Percentiles rank a stretch among this genome's conserved stretches.
Conservation (phyloP, 2,888 invertebrate genomes). For the Mycalesis mineus region DNA sequence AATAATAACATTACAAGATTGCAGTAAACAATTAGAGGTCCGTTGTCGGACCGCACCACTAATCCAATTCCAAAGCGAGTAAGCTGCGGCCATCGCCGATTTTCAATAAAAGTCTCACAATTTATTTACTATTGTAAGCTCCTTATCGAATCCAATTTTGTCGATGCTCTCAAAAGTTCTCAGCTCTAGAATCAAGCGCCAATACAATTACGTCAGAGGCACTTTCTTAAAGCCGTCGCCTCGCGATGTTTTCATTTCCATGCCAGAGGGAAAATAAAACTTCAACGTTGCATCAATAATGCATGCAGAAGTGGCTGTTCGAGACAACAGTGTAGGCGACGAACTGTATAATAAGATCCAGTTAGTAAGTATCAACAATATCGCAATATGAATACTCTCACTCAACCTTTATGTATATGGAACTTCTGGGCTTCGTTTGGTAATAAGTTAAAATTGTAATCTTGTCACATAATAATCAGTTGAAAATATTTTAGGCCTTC, state of each 20-base stretch:
- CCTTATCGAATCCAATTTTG: conserved; percentile 12
- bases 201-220: conserved; percentile 9
- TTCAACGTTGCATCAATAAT: neutral
- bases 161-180: conserved; percentile 5
- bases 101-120: conserved; percentile 10
- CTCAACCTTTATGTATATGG: too few species aligned
- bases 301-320: neutral
- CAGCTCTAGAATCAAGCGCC: conserved; percentile 6
- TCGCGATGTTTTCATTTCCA: conserved; percentile 5
- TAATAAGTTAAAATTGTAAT: too few species aligned
- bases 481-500: too few species aligned
- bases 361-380: too few species aligned
- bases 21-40: neutral
- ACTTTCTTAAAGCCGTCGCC: conserved; percentile 5
- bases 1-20: neutral
- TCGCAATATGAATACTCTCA: too few species aligned
- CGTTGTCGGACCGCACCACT: neutral
- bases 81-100: neutral
- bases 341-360: too few species aligned
- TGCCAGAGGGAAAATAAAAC: neutral
- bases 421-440: too few species aligned
- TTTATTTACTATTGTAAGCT: conserved; percentile 17
- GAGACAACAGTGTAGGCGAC: neutral
- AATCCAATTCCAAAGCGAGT: neutral
- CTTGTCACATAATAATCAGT: too few species aligned